A percentile compares a stretch with the other conserved stretches of the same genome.
Evolutionary conservation across 2,888 invertebrate species (phyloP).

Genomic region (Noctuana brunneofusca): DNA sequence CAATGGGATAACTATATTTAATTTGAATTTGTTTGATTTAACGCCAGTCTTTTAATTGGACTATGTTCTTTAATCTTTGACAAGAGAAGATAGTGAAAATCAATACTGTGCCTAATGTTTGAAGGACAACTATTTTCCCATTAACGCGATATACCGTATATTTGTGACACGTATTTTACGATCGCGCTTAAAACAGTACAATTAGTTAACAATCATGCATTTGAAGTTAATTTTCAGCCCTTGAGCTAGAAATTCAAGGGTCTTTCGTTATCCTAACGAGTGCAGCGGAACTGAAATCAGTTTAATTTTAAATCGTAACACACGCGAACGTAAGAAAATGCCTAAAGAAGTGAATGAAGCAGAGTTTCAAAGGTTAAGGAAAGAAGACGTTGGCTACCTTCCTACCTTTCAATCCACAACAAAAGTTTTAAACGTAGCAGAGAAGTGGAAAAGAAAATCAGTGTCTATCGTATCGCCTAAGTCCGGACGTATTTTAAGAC

Average conservation of each 20-base stretch:
- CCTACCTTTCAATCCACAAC: slow-evolving; percentile 55
- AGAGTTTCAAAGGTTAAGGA: slow-evolving; percentile 54
- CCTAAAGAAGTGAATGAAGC: slow-evolving; percentile 59
- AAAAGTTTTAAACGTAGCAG: slow-evolving; percentile 47
- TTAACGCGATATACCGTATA: not conserved
- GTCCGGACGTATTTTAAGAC: slow-evolving; percentile 58
- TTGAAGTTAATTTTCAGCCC: slow-evolving; percentile 38
- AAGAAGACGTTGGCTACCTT: slow-evolving; percentile 58
- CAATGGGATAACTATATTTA: not conserved
- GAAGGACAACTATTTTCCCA: slow-evolving; percentile 22
- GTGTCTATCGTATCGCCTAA: slow-evolving; percentile 69
- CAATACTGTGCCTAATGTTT: slow-evolving; percentile 22
- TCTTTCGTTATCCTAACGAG: slow-evolving; percentile 11
- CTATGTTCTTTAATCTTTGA: not conserved
- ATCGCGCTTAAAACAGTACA: slow-evolving; percentile 13
- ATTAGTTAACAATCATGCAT: slow-evolving; percentile 37
- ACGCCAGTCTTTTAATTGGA: not conserved
- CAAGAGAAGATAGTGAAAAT: slow-evolving; percentile 20
- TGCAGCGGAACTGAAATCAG: slow-evolving; percentile 21
- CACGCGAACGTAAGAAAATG: slow-evolving; percentile 48
- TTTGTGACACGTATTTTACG: slow-evolving; percentile 1
- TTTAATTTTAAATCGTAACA: slow-evolving; percentile 20
- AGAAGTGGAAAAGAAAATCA: slow-evolving; percentile 64
- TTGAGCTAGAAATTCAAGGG: slow-evolving; percentile 41
- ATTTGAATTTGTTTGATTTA: not conserved